Evolutionary conservation across 2,797 vertebrate genomes (phyloP).

Genomic region (Macropus fuliginosus): DNA sequence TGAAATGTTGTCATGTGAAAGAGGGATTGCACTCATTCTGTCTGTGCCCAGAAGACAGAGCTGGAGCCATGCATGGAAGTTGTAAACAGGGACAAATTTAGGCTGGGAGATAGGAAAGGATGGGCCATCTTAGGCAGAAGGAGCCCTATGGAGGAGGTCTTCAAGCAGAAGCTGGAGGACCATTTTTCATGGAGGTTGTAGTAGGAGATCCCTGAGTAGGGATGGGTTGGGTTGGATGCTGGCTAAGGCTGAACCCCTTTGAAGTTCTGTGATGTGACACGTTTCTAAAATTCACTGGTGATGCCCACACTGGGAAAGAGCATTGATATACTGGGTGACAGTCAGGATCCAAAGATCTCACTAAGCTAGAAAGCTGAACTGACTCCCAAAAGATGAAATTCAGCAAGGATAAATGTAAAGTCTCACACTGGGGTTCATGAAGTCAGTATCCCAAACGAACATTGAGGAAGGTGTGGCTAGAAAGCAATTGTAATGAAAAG

Average conservation of each 20-base stretch:
- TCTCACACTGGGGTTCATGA: not conserved
- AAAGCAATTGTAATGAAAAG: not conserved
- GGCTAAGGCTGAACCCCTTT: too few species aligned
- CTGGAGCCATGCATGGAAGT: not conserved
- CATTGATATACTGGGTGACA: not conserved
- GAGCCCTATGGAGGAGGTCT: not conserved
- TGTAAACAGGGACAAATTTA: not conserved
- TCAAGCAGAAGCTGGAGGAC: not conserved
- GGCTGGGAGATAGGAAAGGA: not conserved
- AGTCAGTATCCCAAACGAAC: not conserved
- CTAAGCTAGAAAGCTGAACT: not conserved
- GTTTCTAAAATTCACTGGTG: not conserved
- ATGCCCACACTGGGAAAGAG: not conserved
- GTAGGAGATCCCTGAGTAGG: not conserved
- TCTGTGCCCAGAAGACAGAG: not conserved
- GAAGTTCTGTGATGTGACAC: too few species aligned
- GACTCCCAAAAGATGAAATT: not conserved
- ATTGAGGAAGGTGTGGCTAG: not conserved
- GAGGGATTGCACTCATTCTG: not conserved
- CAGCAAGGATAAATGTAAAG: not conserved
- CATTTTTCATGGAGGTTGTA: not conserved
- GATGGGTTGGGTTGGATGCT: too few species aligned
- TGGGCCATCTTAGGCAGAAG: not conserved
- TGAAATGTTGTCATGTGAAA: not conserved
- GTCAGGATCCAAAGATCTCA: not conserved